Evolutionary conservation across 2,113 vertebrate species (phyloP).

Genomic region (Chaetodon auriga): DNA sequence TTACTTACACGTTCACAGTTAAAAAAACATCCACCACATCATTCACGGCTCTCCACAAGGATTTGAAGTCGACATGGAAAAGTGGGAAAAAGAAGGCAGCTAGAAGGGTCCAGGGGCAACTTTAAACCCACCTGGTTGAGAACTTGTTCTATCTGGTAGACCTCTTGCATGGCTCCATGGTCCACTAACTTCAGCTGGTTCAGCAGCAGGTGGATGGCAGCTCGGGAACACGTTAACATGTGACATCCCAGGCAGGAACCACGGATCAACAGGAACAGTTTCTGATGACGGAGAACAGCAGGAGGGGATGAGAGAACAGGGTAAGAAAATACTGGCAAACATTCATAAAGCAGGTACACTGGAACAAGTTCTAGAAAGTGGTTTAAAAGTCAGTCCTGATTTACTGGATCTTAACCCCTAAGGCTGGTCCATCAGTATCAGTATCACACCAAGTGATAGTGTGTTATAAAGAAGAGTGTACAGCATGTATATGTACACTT

Average conservation of each 20-base stretch:
- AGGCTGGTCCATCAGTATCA: not conserved
- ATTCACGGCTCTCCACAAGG: no score
- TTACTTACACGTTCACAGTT: not conserved
- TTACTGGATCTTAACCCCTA: not conserved
- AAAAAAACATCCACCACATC: not conserved
- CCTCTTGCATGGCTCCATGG: slow-evolving; percentile 88
- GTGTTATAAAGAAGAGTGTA: not conserved
- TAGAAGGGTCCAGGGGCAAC: no score
- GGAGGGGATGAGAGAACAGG: not conserved
- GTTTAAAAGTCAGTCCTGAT: not conserved
- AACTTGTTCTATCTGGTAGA: slow-evolving; percentile 87
- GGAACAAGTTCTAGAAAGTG: not conserved
- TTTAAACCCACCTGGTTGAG: slow-evolving; percentile 86
- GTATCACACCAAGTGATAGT: no score
- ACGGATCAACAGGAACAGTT: slow-evolving; percentile 89
- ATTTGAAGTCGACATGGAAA: no score
- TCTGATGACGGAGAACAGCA: slow-evolving; percentile 64
- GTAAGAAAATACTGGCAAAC: not conserved
- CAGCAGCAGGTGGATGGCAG: slow-evolving; percentile 89
- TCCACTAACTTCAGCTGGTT: slow-evolving; percentile 91
- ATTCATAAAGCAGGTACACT: not conserved
- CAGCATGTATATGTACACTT: not conserved
- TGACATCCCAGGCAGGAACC: slow-evolving; percentile 93
- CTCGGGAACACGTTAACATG: slow-evolving; percentile 88
- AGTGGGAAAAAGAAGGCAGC: no score